Conservation (phyloP, 2,113 vertebrate species). For the Pollachius pollachius region DNA sequence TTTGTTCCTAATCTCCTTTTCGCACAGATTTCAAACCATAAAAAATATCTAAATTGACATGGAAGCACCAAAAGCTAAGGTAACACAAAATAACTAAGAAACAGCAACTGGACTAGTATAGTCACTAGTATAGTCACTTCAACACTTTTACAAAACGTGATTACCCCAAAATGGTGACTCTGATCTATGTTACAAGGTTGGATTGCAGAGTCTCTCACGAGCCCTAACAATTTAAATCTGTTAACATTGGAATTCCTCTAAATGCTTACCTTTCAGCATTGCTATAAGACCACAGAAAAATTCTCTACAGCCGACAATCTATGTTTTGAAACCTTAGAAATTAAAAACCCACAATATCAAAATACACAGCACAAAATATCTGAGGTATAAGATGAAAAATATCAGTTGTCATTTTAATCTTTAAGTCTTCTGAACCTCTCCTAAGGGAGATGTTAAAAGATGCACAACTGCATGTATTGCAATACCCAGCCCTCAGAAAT, state of each 20-base stretch:
- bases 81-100: slow-evolving; percentile 71
- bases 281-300: slow-evolving; percentile 91
- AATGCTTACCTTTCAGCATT: slow-evolving; percentile 78
- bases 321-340: slow-evolving; percentile 87
- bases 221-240: slow-evolving; percentile 85
- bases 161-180: slow-evolving; percentile 81
- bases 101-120: slow-evolving; percentile 79
- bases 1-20: slow-evolving; percentile 1
- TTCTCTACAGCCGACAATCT: slow-evolving; percentile 92
- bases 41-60: slow-evolving; percentile 24
- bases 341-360: slow-evolving; percentile 99
- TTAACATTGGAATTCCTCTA: slow-evolving; percentile 53
- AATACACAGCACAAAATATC: slow-evolving; percentile 99
- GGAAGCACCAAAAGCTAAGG: slow-evolving; percentile 35
- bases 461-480: slow-evolving; percentile 95
- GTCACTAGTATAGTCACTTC: slow-evolving; percentile 85
- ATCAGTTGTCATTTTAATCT: slow-evolving; percentile 68
- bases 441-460: slow-evolving; percentile 91
- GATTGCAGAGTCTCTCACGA: slow-evolving; percentile 50
- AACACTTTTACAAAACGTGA: slow-evolving; percentile 88
- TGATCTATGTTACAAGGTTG: slow-evolving; percentile 86
- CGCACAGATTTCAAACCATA: slow-evolving; percentile 6
- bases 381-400: slow-evolving; percentile 99
- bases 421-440: slow-evolving; percentile 73
- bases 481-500: slow-evolving; percentile 93